Conservation (phyloP, 2,113 vertebrate genomes). For the Sebastes fasciatus region DNA sequence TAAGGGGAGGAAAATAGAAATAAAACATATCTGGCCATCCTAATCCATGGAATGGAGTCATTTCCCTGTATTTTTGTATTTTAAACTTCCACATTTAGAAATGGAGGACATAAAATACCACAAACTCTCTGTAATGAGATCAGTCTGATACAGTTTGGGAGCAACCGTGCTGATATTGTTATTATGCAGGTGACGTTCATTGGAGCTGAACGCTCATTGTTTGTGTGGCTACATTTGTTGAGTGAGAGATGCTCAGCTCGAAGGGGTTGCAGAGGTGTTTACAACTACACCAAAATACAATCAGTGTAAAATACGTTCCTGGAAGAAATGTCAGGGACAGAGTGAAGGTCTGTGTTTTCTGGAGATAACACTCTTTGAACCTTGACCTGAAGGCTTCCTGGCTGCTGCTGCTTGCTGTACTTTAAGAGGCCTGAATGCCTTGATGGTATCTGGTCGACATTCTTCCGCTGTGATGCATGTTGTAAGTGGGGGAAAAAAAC, state of each 20-base stretch:
- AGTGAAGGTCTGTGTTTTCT: slow-evolving; percentile 44
- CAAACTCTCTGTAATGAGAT: neutral
- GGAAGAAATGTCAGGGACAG: slow-evolving; percentile 64
- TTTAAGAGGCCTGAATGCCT: slow-evolving; percentile 31
- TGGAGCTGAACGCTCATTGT: slow-evolving; percentile 42
- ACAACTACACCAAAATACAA: slow-evolving; percentile 23
- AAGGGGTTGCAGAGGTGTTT: slow-evolving; percentile 35
- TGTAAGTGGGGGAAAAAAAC: neutral
- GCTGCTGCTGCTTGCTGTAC: slow-evolving; percentile 22
- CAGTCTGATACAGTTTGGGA: slow-evolving; percentile 12
- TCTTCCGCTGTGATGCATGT: slow-evolving; percentile 29
- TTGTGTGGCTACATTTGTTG: slow-evolving; percentile 13
- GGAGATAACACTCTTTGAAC: slow-evolving; percentile 59
- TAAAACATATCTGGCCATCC: neutral
- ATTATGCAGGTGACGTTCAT: slow-evolving; percentile 30
- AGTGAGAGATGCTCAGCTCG: neutral
- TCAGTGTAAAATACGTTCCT: slow-evolving; percentile 26
- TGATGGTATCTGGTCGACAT: slow-evolving; percentile 50
- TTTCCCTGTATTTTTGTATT: slow-evolving; percentile 11
- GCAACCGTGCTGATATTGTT: slow-evolving; percentile 27
- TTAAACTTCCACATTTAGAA: slow-evolving; percentile 20
- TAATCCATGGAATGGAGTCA: slow-evolving; percentile 4
- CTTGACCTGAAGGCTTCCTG: slow-evolving; percentile 50
- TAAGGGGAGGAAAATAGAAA: neutral
- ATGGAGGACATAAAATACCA: slow-evolving; percentile 7